Base-by-base conservation (phyloP, 1,140 invertebrate species). In the Aphaenogaster floridana region DNA sequence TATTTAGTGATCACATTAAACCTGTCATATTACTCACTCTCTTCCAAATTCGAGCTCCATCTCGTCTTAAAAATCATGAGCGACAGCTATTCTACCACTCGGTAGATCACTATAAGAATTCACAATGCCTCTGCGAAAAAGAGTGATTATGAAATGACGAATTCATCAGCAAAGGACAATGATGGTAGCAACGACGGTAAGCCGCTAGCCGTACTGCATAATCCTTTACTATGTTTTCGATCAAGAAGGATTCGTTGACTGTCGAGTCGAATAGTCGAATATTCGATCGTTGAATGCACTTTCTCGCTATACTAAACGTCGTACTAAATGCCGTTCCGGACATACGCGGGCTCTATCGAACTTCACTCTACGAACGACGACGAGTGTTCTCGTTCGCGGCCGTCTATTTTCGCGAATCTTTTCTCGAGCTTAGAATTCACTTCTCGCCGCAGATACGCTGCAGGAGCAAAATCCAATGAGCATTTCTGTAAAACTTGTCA, bases 1-100 rank as follows among this genome's bases (percentile, higher is more conserved):
- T 39, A 54, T 52, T 21, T 39, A 50, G 3, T 39, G 8, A 1
- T 28, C 28, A 28, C 28, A 36, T 59, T 3, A 57, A 21, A 48
- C 11, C 42, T 42, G 4, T 83, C 9, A 42, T 52, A 57, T 72
- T 83, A 74, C 69, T 84, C 69, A 61, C 69, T 84, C 54, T 21
- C 17, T 61, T 50, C 54, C 39, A 61, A 13, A 57, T 21, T 36
- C 54, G 13, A 61, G 21, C 57, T 61, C 54, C 68, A 74, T 84
- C 54, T 48, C 13, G 69, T 63, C 17, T 57, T 39, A n/a, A 36
- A 4, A 63, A 36, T 39, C 34, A 28, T 7, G 9, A n/a, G 79
- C 21, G 28, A 34, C 48, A 81, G 15, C 21, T 57, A 28, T 28
- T 61, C 7, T 21, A 63, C 45, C 15, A 64, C 66, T 68, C 78